These are phyloP conservation scores for Chiroxiphia lanceolata DNA, from an alignment of 2,797 vertebrate species.

Conservation along the genomic window DNA sequence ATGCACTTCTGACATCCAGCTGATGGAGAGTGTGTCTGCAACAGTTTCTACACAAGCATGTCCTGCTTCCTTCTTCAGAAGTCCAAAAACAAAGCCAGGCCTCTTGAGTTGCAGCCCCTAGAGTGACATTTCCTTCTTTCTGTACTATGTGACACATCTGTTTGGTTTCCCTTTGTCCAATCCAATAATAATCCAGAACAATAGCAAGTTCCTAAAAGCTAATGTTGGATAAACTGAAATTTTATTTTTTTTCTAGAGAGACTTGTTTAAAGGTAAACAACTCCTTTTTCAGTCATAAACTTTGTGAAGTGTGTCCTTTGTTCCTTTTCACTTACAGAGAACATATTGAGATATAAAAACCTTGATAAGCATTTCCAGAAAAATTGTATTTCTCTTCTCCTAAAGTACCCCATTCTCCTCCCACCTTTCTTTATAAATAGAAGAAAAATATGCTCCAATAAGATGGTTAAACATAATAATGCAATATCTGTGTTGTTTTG, in stretches of 20 bases:
- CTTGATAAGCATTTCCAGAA: not conserved
- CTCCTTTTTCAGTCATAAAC: not conserved
- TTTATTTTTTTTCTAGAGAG: not conserved
- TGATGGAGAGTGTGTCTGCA: not conserved
- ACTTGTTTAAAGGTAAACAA: not conserved
- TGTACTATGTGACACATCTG: fast-evolving
- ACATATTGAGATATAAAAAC: not conserved
- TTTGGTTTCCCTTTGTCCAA: not conserved
- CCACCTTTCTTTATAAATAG: not conserved
- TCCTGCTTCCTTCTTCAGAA: not conserved
- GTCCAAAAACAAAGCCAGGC: not conserved
- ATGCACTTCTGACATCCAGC: not conserved
- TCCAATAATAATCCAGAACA: not conserved
- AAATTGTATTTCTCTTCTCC: not conserved
- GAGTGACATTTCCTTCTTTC: not conserved
- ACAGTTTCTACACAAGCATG: not conserved
- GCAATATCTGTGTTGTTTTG: not conserved
- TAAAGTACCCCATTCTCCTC: not conserved
- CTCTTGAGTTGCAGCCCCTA: not conserved
- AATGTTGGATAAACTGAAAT: not conserved
- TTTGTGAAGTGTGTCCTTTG: not conserved
- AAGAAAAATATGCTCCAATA: not conserved
- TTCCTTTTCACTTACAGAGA: not conserved
- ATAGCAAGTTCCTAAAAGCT: not conserved
- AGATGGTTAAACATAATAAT: not conserved